A percentile compares a stretch with the other conserved stretches of the same genome.
Evolutionary conservation across 2,888 invertebrate genomes (phyloP).

Genomic region (Drosophila mercatorum): DNA sequence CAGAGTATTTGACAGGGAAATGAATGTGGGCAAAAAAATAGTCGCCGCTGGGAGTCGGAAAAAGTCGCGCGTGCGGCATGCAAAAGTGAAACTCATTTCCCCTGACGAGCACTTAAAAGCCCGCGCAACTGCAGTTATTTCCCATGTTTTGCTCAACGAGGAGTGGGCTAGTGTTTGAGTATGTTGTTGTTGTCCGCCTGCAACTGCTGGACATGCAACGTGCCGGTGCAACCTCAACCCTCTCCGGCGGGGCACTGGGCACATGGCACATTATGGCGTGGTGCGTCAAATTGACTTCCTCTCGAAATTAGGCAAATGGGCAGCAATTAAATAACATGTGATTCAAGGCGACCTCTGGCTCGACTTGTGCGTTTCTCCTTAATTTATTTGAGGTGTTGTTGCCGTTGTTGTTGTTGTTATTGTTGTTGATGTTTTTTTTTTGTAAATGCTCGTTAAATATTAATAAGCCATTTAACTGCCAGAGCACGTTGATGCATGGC

Average conservation of each 20-base stretch:
- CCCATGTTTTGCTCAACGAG: slow-evolving; percentile 56
- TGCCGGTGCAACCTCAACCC: slow-evolving; percentile 3
- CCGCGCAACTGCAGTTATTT: slow-evolving; percentile 74
- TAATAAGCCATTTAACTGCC: slow-evolving; percentile 76
- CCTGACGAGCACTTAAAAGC: slow-evolving; percentile 66
- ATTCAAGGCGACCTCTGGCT: slow-evolving; percentile 23
- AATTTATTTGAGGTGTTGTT: slow-evolving; percentile 49
- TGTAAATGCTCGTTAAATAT: slow-evolving; percentile 65
- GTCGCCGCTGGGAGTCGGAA: not conserved
- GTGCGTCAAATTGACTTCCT: slow-evolving; percentile 56
- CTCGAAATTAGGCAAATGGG: slow-evolving; percentile 66
- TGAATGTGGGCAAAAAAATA: not conserved
- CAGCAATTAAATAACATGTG: slow-evolving; percentile 61
- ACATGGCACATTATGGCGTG: slow-evolving; percentile 17
- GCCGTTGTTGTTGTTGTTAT: not conserved
- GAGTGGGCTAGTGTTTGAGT: not conserved
- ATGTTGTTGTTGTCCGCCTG: not conserved
- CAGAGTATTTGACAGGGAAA: slow-evolving; percentile 13
- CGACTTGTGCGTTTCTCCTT: slow-evolving; percentile 39
- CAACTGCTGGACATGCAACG: slow-evolving; percentile 48
- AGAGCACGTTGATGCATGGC: slow-evolving; percentile 73
- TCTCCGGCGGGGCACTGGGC: not conserved
- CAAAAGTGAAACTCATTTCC: slow-evolving; percentile 68
- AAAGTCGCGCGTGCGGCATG: slow-evolving; percentile 68
- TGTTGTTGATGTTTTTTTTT: not conserved